Evolutionary conservation across 92 coral and sea anemone genomes (phyloP).

Genomic region (Montipora capitata): DNA sequence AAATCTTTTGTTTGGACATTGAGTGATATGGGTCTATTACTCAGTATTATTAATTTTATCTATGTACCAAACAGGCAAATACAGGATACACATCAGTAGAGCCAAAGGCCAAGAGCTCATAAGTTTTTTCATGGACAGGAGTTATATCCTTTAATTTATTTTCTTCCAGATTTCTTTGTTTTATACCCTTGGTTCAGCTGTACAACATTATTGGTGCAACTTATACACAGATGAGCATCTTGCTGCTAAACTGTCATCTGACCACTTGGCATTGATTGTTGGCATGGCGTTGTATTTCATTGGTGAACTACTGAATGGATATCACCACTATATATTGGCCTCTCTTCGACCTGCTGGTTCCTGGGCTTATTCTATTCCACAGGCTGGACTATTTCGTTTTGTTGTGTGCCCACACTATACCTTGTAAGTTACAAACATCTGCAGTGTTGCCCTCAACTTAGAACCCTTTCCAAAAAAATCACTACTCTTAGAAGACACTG

Average conservation of each 20-base stretch:
- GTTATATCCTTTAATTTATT: not conserved
- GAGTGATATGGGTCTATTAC: too few relatives aligned
- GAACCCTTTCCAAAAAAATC: too few relatives aligned
- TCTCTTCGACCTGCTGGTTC: slow-evolving; percentile 77
- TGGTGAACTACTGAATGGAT: slow-evolving; percentile 80
- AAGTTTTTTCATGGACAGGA: not conserved
- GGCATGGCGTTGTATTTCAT: slow-evolving; percentile 63
- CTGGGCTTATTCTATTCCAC: slow-evolving; percentile 73
- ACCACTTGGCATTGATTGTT: slow-evolving; percentile 50
- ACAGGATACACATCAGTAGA: too few relatives aligned
- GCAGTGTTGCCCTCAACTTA: too few relatives aligned
- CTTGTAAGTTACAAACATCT: slow-evolving; percentile 63
- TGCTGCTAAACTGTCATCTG: slow-evolving; percentile 68
- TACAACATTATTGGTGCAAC: slow-evolving; percentile 93
- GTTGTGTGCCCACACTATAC: slow-evolving; percentile 89
- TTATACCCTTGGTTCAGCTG: slow-evolving; percentile 80
- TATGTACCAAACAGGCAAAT: too few relatives aligned
- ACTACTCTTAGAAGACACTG: too few relatives aligned
- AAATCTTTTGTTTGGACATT: too few relatives aligned
- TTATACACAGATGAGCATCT: slow-evolving; percentile 62
- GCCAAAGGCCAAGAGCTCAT: too few relatives aligned
- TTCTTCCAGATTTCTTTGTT: slow-evolving; percentile 54
- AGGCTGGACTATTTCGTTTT: slow-evolving; percentile 78
- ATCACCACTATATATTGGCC: slow-evolving; percentile 78
- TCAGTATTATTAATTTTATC: too few relatives aligned